Evolutionary conservation across 2,113 vertebrate species (phyloP).

Genomic region (Bubo scandiacus): DNA sequence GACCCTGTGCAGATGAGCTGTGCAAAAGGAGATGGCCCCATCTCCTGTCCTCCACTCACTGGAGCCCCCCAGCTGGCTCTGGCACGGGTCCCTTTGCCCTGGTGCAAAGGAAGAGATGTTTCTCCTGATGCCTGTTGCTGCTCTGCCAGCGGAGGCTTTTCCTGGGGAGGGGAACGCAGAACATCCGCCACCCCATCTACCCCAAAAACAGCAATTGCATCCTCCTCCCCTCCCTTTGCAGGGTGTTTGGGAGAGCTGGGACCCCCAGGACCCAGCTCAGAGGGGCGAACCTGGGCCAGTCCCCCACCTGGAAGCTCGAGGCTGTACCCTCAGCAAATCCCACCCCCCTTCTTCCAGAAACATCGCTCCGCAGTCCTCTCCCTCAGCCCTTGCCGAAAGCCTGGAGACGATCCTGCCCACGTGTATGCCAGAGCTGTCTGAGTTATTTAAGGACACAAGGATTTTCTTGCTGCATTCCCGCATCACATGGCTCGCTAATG

Average conservation of each 20-base stretch:
- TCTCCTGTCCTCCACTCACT: background rate
- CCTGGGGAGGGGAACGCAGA: background rate
- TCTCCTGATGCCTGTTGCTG: background rate
- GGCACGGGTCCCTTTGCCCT: fast-evolving
- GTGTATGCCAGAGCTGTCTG: slow-evolving; percentile 32
- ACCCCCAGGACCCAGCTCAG: background rate
- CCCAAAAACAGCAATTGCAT: background rate
- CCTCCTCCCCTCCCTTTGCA: background rate
- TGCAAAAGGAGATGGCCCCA: background rate
- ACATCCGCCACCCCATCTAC: background rate
- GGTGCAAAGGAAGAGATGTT: background rate
- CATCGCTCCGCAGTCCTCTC: background rate
- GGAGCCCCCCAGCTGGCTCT: background rate
- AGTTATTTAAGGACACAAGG: slow-evolving; percentile 64
- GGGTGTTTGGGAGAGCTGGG: background rate
- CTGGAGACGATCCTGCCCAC: slow-evolving; percentile 43
- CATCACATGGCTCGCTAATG: background rate
- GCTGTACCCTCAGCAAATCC: background rate
- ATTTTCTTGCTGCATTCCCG: slow-evolving; percentile 50
- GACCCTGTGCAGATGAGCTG: background rate
- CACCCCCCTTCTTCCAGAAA: background rate
- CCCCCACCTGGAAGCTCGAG: fast-evolving
- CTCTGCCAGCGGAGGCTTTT: background rate
- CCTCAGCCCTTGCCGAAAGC: background rate
- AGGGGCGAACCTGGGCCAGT: background rate